Evolutionary conservation across 2,113 vertebrate genomes (phyloP).

Genomic region (Hystrix brachyura): DNA sequence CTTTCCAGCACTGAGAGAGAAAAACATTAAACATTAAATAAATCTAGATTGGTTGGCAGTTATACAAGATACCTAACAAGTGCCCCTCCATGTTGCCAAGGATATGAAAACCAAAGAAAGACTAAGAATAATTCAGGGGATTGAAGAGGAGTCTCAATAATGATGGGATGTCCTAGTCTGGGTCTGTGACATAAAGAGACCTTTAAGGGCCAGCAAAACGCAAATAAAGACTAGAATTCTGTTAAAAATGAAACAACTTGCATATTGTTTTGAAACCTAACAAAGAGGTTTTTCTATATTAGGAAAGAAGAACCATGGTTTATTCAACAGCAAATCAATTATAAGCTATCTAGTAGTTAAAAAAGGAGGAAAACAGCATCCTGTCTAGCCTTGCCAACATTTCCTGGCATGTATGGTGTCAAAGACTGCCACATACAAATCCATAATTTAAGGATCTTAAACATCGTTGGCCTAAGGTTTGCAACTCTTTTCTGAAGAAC

Average conservation of each 20-base stretch:
- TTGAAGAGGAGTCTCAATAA: neutral
- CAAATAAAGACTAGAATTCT: neutral
- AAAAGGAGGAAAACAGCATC: neutral
- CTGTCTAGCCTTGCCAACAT: neutral
- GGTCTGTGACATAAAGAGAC: neutral
- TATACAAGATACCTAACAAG: neutral
- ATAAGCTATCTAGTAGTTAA: neutral
- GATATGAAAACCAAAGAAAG: neutral
- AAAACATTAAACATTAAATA: neutral
- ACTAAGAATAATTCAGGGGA: neutral
- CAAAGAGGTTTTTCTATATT: neutral
- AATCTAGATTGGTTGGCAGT: neutral
- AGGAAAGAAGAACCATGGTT: neutral
- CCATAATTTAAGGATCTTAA: neutral
- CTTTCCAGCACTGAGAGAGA: neutral
- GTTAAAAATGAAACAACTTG: neutral
- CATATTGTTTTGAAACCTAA: neutral
- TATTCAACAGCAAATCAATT: neutral
- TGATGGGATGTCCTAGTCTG: neutral
- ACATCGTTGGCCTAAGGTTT: neutral
- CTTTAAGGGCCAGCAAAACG: neutral
- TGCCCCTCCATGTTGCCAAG: neutral
- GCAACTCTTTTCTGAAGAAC: neutral
- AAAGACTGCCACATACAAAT: neutral
- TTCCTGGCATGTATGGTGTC: neutral